These are phyloP conservation scores for Mycteria americana DNA, from an alignment of 2,797 vertebrate species.

Conservation along the genomic window DNA sequence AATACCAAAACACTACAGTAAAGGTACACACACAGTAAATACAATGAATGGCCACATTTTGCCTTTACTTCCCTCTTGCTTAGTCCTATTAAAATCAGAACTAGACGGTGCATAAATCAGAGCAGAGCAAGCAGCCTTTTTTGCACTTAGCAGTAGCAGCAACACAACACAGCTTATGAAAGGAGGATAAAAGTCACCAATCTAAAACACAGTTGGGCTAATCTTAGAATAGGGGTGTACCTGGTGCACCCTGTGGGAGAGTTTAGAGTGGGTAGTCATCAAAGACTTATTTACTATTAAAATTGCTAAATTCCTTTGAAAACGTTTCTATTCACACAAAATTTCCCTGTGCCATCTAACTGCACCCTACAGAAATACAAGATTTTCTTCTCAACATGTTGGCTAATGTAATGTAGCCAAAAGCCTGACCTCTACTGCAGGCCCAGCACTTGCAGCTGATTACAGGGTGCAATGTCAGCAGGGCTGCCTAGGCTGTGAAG, in stretches of 20 bases:
- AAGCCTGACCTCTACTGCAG: neutral
- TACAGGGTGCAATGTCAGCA: neutral
- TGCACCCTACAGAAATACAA: neutral
- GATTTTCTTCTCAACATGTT: neutral
- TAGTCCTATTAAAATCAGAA: conserved; percentile 6
- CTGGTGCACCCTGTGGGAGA: neutral
- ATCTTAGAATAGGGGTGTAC: neutral
- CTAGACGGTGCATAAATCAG: neutral
- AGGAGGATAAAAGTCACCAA: neutral
- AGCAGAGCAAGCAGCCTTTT: neutral
- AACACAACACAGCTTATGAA: neutral
- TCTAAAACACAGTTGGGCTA: neutral
- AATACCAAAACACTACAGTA: conserved; percentile 10
- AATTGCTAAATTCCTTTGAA: neutral
- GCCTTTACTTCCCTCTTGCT: conserved; percentile 4
- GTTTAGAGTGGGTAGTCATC: neutral
- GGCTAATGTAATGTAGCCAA: neutral
- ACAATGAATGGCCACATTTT: neutral
- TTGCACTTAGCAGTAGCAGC: neutral
- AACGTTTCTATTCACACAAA: neutral
- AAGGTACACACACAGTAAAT: conserved; percentile 3
- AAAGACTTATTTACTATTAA: neutral
- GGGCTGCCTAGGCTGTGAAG: neutral
- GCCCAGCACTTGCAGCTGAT: neutral
- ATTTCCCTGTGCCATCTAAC: neutral